Conservation (phyloP, 2,797 vertebrate genomes). For the Anguilla obscura region DNA sequence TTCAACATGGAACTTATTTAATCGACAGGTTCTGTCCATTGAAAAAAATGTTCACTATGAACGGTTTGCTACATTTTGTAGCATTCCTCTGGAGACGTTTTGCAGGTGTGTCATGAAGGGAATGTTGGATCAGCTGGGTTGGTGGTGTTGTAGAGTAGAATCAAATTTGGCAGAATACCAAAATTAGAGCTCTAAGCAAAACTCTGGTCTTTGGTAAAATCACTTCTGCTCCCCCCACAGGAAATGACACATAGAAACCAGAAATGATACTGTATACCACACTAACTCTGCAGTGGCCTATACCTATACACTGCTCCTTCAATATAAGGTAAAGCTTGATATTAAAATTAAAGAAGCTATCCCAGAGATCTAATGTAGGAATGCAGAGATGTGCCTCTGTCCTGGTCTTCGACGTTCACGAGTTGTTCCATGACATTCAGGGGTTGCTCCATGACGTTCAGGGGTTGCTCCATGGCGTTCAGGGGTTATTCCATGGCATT, state of each 20-base stretch:
- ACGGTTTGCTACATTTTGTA: too few relatives aligned
- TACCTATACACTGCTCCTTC: not conserved
- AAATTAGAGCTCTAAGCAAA: not conserved
- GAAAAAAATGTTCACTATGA: too few relatives aligned
- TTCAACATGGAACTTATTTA: not conserved
- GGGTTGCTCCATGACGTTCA: too few relatives aligned
- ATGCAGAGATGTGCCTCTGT: not conserved
- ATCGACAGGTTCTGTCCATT: not conserved
- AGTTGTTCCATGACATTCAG: too few relatives aligned
- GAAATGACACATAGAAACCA: not conserved
- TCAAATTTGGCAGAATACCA: not conserved
- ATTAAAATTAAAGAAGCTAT: not conserved
- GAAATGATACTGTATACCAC: not conserved
- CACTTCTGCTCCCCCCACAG: not conserved
- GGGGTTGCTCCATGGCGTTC: too few relatives aligned
- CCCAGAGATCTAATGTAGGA: not conserved
- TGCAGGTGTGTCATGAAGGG: not conserved
- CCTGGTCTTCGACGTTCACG: not conserved
- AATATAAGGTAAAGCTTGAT: not conserved
- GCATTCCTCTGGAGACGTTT: not conserved
- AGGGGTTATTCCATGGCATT: not conserved
- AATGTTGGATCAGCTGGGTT: not conserved
- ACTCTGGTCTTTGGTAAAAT: not conserved
- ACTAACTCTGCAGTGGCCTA: not conserved
- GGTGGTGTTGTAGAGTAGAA: not conserved